A percentile compares a stretch with the other conserved stretches of the same genome.
phyloP scores from a whole-genome alignment of 2,888 invertebrate genomes.

The Cenopis cana region DNA sequence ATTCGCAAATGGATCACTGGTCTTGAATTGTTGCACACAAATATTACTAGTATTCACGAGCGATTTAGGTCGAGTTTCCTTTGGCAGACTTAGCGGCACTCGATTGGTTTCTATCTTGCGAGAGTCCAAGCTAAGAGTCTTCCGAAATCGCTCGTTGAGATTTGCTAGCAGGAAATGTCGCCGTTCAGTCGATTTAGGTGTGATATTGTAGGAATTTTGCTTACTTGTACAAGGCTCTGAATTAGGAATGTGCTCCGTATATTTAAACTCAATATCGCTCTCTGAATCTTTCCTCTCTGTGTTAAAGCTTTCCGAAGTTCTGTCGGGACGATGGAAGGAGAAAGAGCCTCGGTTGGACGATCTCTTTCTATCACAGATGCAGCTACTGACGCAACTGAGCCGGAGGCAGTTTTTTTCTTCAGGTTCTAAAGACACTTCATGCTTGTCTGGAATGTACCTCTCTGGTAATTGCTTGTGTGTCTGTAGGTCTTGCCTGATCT shows the following conservation, averaged over 20 bases:
- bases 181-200: slow-evolving; percentile 78
- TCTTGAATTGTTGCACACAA: slow-evolving; percentile 69
- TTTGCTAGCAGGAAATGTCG: slow-evolving; percentile 76
- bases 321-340: slow-evolving; percentile 74
- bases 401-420: slow-evolving; percentile 68
- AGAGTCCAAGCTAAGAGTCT: slow-evolving; percentile 81
- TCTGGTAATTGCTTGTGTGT: slow-evolving; percentile 77
- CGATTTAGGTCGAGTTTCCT: slow-evolving; percentile 77
- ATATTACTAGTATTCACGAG: slow-evolving; percentile 76
- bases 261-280: slow-evolving; percentile 80
- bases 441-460: slow-evolving; percentile 75
- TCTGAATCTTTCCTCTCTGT: slow-evolving; percentile 68
- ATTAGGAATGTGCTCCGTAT: slow-evolving; percentile 78
- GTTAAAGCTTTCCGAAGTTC: slow-evolving; percentile 67
- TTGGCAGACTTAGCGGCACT: slow-evolving; percentile 67
- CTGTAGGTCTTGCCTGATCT: slow-evolving; percentile 76
- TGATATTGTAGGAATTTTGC: slow-evolving; percentile 75
- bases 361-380: slow-evolving; percentile 74
- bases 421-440: slow-evolving; percentile 69
- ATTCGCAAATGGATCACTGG: slow-evolving; percentile 64
- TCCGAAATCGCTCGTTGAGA: slow-evolving; percentile 78
- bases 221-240: slow-evolving; percentile 77
- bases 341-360: slow-evolving; percentile 76
- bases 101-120: slow-evolving; percentile 76
- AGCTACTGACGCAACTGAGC: slow-evolving; percentile 73